phyloP scores from a whole-genome alignment of 2,113 vertebrate species.

The Noturus placidus region DNA sequence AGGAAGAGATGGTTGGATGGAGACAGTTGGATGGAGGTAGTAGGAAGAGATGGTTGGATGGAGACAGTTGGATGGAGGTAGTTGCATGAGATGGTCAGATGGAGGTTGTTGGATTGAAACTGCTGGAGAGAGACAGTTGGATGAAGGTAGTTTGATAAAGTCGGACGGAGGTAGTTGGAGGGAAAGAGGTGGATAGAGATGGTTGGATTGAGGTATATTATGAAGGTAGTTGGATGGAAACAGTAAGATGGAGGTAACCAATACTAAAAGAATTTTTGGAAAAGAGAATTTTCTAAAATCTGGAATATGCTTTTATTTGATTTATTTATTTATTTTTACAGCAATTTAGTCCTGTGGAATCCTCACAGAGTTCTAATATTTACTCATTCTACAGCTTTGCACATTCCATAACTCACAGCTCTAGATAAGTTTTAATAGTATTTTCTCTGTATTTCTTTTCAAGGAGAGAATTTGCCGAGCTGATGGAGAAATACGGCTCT shows the following conservation, averaged over 20 bases:
- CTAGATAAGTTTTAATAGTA: background rate
- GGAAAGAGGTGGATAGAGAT: too few relatives aligned
- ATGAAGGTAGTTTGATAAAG: background rate
- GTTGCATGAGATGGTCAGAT: too few relatives aligned
- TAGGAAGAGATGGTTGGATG: background rate
- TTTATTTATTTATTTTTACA: background rate
- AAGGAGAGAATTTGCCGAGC: slow-evolving; percentile 85
- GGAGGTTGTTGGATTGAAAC: too few relatives aligned
- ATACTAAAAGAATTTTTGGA: too few relatives aligned
- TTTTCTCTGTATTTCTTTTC: slow-evolving; percentile 40
- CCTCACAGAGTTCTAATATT: background rate
- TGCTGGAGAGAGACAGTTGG: too few relatives aligned
- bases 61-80: background rate
- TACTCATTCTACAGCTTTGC: background rate
- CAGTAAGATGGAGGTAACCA: too few relatives aligned
- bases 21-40: background rate
- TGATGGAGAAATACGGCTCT: slow-evolving; percentile 85
- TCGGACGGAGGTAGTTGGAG: background rate
- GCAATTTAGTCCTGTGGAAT: background rate
- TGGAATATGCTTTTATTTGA: background rate
- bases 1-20: background rate
- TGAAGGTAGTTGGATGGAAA: too few relatives aligned
- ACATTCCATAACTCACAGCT: background rate
- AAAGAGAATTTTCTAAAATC: background rate
- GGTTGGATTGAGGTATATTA: too few relatives aligned